Evolutionary conservation across 2,888 invertebrate genomes (phyloP), one percentile per base, ranked within the genome.

Genomic region (Xylota sylvarum): DNA sequence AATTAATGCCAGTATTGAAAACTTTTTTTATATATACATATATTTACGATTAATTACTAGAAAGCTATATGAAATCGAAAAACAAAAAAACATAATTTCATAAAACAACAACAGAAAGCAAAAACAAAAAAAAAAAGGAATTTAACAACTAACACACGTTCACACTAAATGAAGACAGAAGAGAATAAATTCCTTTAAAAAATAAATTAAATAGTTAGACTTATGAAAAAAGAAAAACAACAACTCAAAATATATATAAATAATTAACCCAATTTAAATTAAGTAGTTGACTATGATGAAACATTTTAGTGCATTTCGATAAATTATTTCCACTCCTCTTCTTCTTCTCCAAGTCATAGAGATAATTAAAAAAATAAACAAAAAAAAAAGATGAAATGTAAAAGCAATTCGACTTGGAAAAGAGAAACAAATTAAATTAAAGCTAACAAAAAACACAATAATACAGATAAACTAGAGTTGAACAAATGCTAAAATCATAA

Each of bases 341-440:
- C 23, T 23, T 82, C 82, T 86, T 78, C 64, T 86, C 86, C 86
- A 86, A 86, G 86, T 86, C 86, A 73, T 81, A 85, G 80, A 72
- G 17, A 76, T 60, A 72, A 79, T 46, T 74, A 40, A 62, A 62
- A 19, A 72, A 46, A 43, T 14, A 70, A 74, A 79, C 70, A 27
- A 73, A 56, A 35, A 4, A 72, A 27, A 40, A 72, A 46, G 6
- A 77, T 67, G 60, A 77, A 86, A 70, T 80, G 40, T 86, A 60
- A 82, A 86, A 86, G 86, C 86, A 86, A 86, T 86, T 86, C 73
- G 86, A 86, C 86, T 86, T 86, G 86, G 86, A 77, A 40, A 67
- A 80, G 73, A 65, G 17, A 73, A 72, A 56, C 17, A 35, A 67
- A 80, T 37, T 46, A 72, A 76, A 72, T 69, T 72, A 77, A 72